These are phyloP conservation scores for Sinhomidia bicolor DNA, from an alignment of 2,888 invertebrate genomes.

Conservation along the genomic window DNA sequence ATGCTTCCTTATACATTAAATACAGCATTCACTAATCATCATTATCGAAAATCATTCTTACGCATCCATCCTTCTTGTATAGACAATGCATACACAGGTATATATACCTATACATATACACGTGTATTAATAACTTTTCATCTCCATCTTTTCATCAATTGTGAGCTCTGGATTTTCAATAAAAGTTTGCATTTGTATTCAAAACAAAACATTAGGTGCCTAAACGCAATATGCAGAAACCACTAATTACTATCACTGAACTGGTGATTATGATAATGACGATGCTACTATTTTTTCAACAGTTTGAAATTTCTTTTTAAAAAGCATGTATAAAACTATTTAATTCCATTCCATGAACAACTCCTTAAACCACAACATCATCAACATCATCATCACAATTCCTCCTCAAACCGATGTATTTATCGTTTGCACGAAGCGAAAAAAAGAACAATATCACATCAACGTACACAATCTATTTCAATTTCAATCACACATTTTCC, in stretches of 20 bases:
- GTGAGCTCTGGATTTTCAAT: neutral
- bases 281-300: too few species aligned
- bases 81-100: too few species aligned
- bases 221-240: neutral
- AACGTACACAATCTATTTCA: neutral
- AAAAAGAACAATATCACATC: neutral
- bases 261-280: too few species aligned
- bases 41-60: slow-evolving; percentile 4
- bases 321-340: neutral
- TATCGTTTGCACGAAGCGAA: neutral
- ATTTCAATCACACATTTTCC: neutral
- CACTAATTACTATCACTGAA: neutral
- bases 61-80: neutral
- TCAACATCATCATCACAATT: neutral
- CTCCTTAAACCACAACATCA: too few species aligned
- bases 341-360: neutral
- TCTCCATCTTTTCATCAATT: neutral
- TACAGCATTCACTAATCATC: neutral
- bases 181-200: neutral
- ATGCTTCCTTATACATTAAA: slow-evolving; percentile 20
- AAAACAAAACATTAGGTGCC: neutral
- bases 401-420: neutral
- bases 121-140: too few species aligned
- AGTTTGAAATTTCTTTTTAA: neutral
- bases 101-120: too few species aligned